Evolutionary conservation across 1,140 invertebrate species (phyloP), one percentile per base, ranked within the genome.

Genomic region (Orius insidiosus): DNA sequence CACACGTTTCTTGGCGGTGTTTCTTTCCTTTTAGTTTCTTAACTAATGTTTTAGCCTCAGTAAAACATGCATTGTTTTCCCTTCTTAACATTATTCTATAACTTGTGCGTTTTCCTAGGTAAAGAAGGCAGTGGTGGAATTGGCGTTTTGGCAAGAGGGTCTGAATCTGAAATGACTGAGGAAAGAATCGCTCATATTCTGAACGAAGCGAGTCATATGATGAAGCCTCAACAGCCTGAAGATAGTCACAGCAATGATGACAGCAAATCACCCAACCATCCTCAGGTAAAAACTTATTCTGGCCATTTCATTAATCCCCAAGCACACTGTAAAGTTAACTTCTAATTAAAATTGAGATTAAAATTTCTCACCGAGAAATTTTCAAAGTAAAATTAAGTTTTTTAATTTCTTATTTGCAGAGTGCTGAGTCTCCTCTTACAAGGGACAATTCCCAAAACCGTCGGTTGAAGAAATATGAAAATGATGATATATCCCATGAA

Each of bases 401-500:
- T 36, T 36, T 36, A n/a, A 36, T 36, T 36, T 36, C 4, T 7
- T 19, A 41, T 31, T 43, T 43, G 8, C 35, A 51, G 49, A 51
- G 49, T 41, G 18, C 49, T 9, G 49, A 51, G 47, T 51, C 49
- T 7, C 49, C 46, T 16, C 16, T 39, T 14, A 48, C 46, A 15
- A 53, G 56, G 34, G 59, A 60, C 30, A 53, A 52, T 47, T 56
- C 70, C 56, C 72, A 77, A 60, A 79, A 76, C 53, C 71, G 79
- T 61, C 72, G 81, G 62, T 65, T 85, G 47, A 76, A 83, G 56
- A 84, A 88, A 57, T 83, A 86, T 59, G 81, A 87, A 63, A 88
- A 90, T 60, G 88, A 93, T 60, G 87, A 94, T 66, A 86, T 94
- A 65, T 81, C 92, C 37, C 90, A 94, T 64, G 94, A 97, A 59